Evolutionary conservation across 2,797 vertebrate genomes (phyloP), one percentile per base, ranked within the genome.

Genomic region (Podarcis siculus): DNA sequence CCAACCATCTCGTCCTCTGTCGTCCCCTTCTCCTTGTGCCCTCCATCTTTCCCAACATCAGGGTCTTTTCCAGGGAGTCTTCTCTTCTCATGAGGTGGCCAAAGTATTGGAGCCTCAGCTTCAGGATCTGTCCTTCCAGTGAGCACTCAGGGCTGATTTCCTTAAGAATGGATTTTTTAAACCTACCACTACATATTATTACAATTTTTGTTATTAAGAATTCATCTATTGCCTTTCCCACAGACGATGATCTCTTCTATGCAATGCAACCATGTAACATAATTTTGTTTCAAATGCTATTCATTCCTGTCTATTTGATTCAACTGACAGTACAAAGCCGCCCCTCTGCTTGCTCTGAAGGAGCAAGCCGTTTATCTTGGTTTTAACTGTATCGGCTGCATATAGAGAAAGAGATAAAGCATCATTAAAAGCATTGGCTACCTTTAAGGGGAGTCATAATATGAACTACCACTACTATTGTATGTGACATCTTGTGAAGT

Each of bases 401-500:
- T 23, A 86, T 25, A 86, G 80, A 94, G 73, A 90, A 81, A 71
- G 64, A 89, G 6, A 86, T 21, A 42, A 94, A 91, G 9, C 64
- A 86, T 84, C 87, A 80, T 84, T 88, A 83, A 94, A 90, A 88
- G 0, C 37, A 72, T 13, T 2, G 30, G 8, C 27, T 39, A 2
- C 89, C 42, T 82, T 85, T 73, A 76, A 69, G 1, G 88, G 89
- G 92, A 92, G 83, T 71, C 8, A 1, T 90, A 88, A 32, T 61
- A 66, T 69, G 77, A 93, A 94, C 88, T 86, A 4, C 6, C 92
- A 80, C 79, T 77, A 61, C 49, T 82, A 8, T 86, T 83, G 85
- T 21, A 42, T 25, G 37, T 0, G 35, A 66, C 66, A 86, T 92
- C 94, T 94, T 87, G 21, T 83, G 83, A 89, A 94, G 89, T 82